Evolutionary conservation across 2,888 invertebrate genomes (phyloP).

Genomic region (Lasius fuliginosus): DNA sequence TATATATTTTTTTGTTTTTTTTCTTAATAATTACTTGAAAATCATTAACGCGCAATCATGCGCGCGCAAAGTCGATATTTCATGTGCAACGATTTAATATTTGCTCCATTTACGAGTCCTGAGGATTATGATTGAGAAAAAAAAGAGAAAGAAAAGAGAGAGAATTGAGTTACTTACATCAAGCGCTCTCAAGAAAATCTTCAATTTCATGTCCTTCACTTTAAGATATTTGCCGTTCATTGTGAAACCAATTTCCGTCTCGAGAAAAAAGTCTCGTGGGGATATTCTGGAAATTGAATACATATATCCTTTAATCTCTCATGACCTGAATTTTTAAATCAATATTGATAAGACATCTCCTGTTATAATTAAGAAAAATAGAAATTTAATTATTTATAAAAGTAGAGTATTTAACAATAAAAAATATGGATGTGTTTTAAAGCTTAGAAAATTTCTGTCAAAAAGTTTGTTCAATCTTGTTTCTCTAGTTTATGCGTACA

Average conservation of each 20-base stretch:
- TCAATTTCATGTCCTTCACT: constrained; percentile 32
- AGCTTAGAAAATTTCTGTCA: not conserved
- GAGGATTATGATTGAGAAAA: not conserved
- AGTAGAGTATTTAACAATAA: not conserved
- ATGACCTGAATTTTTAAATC: constrained; percentile 5
- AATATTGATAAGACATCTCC: not conserved
- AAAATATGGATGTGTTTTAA: not conserved
- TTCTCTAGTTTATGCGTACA: not conserved
- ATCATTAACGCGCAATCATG: not conserved
- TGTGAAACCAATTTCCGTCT: not conserved
- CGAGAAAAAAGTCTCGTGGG: not conserved
- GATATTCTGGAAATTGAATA: constrained; percentile 34
- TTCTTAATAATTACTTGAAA: not conserved
- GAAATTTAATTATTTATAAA: not conserved
- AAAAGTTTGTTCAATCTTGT: not conserved
- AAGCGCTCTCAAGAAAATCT: constrained; percentile 40
- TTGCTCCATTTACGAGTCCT: not conserved
- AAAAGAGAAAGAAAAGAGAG: not conserved
- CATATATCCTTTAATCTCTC: not conserved
- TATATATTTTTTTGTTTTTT: not conserved
- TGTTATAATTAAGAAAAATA: not conserved
- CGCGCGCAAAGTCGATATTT: not conserved
- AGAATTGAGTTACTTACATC: constrained; percentile 62
- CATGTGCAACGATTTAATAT: not conserved
- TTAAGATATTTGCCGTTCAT: constrained; percentile 12